Evolutionary conservation across 2,797 vertebrate species (phyloP).

Genomic region (Cryptoprocta ferox): DNA sequence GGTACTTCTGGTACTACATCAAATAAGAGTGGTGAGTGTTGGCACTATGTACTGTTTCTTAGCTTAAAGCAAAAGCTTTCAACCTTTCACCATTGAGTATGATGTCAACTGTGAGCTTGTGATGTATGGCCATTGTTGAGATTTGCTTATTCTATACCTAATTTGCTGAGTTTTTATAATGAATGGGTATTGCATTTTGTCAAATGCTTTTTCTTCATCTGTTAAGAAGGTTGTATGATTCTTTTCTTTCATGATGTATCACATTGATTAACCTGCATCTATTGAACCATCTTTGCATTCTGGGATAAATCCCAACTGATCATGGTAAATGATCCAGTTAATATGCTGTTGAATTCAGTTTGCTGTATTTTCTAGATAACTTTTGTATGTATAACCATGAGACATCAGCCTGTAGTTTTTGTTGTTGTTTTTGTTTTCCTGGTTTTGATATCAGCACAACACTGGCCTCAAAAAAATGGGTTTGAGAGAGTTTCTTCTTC

Average conservation of each 20-base stretch:
- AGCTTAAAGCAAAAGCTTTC: neutral
- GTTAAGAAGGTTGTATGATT: neutral
- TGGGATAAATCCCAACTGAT: neutral
- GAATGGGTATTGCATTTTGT: neutral
- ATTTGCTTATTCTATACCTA: neutral
- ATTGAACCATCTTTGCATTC: neutral
- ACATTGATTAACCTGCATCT: neutral
- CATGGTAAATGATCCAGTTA: neutral
- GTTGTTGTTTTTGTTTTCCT: neutral
- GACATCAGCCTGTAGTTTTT: neutral
- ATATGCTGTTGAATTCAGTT: neutral
- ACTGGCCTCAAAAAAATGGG: neutral
- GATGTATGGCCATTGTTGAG: neutral
- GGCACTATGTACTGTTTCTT: neutral
- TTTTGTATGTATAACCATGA: neutral
- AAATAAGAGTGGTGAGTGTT: neutral
- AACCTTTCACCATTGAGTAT: neutral
- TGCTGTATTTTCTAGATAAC: neutral
- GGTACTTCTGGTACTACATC: too few relatives aligned
- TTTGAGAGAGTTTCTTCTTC: neutral
- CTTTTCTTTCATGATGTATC: neutral
- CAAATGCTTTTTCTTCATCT: neutral
- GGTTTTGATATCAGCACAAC: neutral
- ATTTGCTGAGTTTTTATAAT: neutral
- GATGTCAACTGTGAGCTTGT: neutral